Base-by-base conservation (phyloP, 2,797 vertebrate genomes). In the Lepus townsendii region DNA sequence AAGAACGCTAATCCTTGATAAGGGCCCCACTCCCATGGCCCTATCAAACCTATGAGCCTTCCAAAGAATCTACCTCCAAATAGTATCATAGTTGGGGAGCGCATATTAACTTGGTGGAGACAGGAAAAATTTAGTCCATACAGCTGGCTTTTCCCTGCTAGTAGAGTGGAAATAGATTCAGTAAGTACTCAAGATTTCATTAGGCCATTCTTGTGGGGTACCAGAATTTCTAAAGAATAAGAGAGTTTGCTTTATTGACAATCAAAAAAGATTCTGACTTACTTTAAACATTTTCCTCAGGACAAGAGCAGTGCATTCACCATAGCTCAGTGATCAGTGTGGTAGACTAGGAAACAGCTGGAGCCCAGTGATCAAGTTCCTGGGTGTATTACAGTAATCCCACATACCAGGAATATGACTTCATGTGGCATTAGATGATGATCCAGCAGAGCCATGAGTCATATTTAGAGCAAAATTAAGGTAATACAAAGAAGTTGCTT, bases 391-490 rank as follows among this genome's bases (percentile, higher is more conserved):
- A 47, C 8, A 73, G 72, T 69, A 16, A 86, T 11, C 94, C 52
- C 54, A n/a, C 68, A 14, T 76, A 73, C 68, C 90, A 91, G 68
- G 20, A 90, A 68, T 17, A 80, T n/a, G 60, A 90, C 65, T 52
- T 3, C 71, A 83, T 22, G 30, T 57, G 69, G 27, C 72, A 75
- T 11, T 32, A 50, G 38, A 77, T 35, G 92, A 83, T 1, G 12
- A 82, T 17, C 66, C 83, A 94, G 50, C 42, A 83, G 90, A 90
- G 92, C 14, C 77, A 16, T 95, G 80, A 96, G 87, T 95, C 89
- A 96, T 30, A 68, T 4, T 89, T 54, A 95, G 83, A 86, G n/a
- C 77, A 84, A 94, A 96, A 96, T 92, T 95, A 90, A 95, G 77
- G 26, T 88, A 62, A 82, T 35, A 14, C 60, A 89, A 84, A 96